Base-by-base conservation (phyloP, 2,113 vertebrate species). In the Platichthys flesus region DNA sequence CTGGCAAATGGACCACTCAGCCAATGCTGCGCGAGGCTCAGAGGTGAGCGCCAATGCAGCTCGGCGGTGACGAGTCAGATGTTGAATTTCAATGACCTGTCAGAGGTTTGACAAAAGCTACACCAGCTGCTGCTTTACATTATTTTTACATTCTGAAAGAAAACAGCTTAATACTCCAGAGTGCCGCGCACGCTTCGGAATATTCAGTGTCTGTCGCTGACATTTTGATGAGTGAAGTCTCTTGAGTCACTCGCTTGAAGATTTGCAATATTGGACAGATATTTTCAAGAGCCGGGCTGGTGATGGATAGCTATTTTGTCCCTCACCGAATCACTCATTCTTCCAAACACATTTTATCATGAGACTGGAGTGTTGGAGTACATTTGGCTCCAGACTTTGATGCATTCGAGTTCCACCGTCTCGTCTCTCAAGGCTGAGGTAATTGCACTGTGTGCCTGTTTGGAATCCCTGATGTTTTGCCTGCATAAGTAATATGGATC, bases 211-310 rank as follows among this genome's bases (percentile, higher is more conserved):
- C 76, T 74, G 79, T 57, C 60, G 66, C 77, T 90, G 91, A 91
- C 90, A 91, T 88, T 91, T 88, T 89, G 88, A 89, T 90, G 89
- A 87, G 88, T 85, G 89, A 82, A 88, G 81, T 82, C 90, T 90
- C 91, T 79, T 1, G 84, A 89, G 91, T 85, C 47, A 31, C 74
- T 52, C 73, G 1, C 78, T 65, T 73, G 57, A 87, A 82, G 79
- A 90, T 84, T 79, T 84, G 84, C 78, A 86, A 86, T 84, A 84
- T 83, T 76, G 85, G 88, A 85, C 82, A 74, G 77, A 88, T 86
- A 89, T 85, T 90, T 90, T 86, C 61, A 28, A 83, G 85, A 85
- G 67, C 65, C 47, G 5, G 68, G 47, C 64, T 51, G 2, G 67
- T 88, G 86, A 89, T 72, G 76, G 86, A 91, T 72, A n/a, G 76